phyloP scores from a whole-genome alignment of 2,113 vertebrate genomes.

The Sclerurus mexicanus region DNA sequence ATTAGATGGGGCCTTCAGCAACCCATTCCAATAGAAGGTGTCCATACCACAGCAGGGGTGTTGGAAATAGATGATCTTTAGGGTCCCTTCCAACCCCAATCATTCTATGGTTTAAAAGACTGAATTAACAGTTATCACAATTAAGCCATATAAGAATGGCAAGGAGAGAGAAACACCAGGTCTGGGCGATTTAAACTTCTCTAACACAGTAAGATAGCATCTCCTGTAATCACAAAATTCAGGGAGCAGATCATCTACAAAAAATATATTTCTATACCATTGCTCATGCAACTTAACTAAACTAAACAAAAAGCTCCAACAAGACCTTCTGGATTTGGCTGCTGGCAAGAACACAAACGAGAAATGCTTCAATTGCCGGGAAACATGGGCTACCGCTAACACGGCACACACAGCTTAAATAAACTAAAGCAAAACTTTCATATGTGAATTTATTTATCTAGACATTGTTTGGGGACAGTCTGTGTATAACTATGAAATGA shows the following conservation, averaged over 20 bases:
- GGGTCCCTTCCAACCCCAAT: neutral
- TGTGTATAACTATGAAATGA: neutral
- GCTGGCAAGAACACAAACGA: constrained; percentile 34
- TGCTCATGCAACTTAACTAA: neutral
- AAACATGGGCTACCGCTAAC: neutral
- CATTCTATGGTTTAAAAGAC: neutral
- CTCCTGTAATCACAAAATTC: neutral
- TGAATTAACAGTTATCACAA: neutral
- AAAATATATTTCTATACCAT: neutral
- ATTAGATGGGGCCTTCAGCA: neutral
- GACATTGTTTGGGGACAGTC: neutral
- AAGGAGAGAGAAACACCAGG: neutral
- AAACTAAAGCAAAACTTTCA: neutral
- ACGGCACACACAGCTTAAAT: neutral
- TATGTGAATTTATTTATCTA: neutral
- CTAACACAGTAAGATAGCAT: neutral
- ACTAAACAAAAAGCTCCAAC: neutral
- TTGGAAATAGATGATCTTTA: neutral
- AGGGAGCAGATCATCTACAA: neutral
- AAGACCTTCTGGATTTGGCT: constrained; percentile 26
- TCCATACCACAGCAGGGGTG: neutral
- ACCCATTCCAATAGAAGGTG: neutral
- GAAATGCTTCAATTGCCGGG: constrained; percentile 5
- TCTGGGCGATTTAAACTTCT: neutral
- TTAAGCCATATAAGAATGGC: neutral